Percentiles rank a stretch among this genome's conserved stretches.
These are phyloP conservation scores for Chrysopa pallens DNA, from an alignment of 1,140 invertebrate genomes.

Conservation along the genomic window DNA sequence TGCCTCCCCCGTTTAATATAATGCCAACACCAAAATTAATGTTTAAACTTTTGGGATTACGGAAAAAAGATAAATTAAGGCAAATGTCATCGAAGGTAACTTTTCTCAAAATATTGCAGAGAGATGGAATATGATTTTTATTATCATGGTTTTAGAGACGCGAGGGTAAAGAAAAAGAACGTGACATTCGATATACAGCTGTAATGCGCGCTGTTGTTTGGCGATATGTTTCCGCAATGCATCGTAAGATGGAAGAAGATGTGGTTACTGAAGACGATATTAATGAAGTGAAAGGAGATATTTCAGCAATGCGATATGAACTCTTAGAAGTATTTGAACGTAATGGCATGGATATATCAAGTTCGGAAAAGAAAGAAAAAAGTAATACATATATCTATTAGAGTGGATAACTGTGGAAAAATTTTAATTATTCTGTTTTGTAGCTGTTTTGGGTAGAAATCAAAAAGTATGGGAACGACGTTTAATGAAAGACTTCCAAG, in stretches of 20 bases:
- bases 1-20: conserved; percentile 75
- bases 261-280: conserved; percentile 80
- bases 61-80: conserved; percentile 49
- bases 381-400: conserved; percentile 30
- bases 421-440: too few relatives aligned
- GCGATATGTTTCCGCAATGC: conserved; percentile 65
- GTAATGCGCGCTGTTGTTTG: conserved; percentile 71
- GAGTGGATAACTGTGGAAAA: too few relatives aligned
- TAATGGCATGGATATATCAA: conserved; percentile 61
- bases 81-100: conserved; percentile 42
- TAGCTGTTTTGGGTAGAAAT: conserved; percentile 47
- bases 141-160: not conserved
- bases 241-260: conserved; percentile 52
- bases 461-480: conserved; percentile 66
- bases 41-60: conserved; percentile 38
- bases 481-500: conserved; percentile 73
- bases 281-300: conserved; percentile 81
- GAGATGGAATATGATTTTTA: conserved; percentile 19
- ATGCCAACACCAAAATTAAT: conserved; percentile 51
- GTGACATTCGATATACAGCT: conserved; percentile 47
- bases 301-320: conserved; percentile 64
- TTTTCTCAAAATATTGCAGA: conserved; percentile 10
- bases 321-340: conserved; percentile 63
- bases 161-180: conserved; percentile 32
- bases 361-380: conserved; percentile 47